Evolutionary conservation across 2,113 vertebrate genomes (phyloP).

Genomic region (Crocuta crocuta): DNA sequence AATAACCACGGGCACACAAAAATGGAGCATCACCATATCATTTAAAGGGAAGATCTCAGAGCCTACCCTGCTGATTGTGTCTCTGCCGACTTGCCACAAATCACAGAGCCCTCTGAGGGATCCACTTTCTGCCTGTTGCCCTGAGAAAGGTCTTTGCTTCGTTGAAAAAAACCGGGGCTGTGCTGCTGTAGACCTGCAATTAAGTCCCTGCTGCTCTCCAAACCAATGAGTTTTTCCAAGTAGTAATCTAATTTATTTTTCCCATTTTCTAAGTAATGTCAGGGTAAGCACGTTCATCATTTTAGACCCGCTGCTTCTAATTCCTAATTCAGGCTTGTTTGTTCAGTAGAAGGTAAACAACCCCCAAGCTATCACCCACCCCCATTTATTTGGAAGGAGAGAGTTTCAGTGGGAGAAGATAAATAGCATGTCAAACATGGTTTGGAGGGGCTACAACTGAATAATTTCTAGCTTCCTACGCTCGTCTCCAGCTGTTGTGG

Average conservation of each 20-base stretch:
- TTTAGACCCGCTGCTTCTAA: constrained; percentile 77
- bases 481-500: constrained; percentile 83
- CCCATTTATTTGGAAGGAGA: constrained; percentile 80
- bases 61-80: background rate
- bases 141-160: background rate
- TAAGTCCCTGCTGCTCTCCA: constrained; percentile 70
- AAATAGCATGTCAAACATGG: constrained; percentile 84
- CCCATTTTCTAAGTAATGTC: constrained; percentile 75
- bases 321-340: constrained; percentile 81
- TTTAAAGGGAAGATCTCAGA: background rate
- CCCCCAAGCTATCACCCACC: constrained; percentile 78
- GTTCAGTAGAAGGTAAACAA: constrained; percentile 83
- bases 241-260: constrained; percentile 81
- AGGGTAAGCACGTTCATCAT: constrained; percentile 69
- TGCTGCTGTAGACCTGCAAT: constrained; percentile 56
- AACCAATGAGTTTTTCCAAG: constrained; percentile 75
- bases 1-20: background rate
- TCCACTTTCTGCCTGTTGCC: background rate
- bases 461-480: constrained; percentile 79
- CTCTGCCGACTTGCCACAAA: background rate
- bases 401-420: constrained; percentile 83
- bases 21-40: background rate
- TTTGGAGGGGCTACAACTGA: constrained; percentile 83
- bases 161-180: constrained; percentile 27
- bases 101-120: background rate